Evolutionary conservation across 2,888 invertebrate genomes (phyloP).

Genomic region (Tenodera sinensis): DNA sequence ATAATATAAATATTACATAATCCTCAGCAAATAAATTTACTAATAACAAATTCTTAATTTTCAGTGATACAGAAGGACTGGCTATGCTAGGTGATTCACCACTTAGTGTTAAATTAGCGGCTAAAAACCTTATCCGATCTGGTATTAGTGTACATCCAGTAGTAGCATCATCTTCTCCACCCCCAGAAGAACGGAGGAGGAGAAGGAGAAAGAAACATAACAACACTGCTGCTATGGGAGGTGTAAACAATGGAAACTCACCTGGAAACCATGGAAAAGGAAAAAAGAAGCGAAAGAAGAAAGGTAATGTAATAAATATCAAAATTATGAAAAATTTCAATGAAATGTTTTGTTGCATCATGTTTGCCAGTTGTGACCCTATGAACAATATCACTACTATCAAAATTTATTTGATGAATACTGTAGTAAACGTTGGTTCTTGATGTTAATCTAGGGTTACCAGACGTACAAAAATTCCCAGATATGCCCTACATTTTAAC

Average conservation of each 20-base stretch:
- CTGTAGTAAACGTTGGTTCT: too few relatives aligned
- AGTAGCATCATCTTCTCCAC: background rate
- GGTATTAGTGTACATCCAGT: background rate
- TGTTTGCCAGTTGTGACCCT: too few relatives aligned
- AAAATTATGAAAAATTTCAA: too few relatives aligned
- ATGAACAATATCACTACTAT: too few relatives aligned
- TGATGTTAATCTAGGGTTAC: too few relatives aligned
- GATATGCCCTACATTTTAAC: too few relatives aligned
- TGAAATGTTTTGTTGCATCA: too few relatives aligned
- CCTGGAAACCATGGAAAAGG: slow-evolving; percentile 27
- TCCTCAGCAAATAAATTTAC: too few relatives aligned
- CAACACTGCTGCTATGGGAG: slow-evolving; percentile 33
- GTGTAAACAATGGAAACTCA: background rate
- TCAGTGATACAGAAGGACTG: background rate
- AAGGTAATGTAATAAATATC: background rate
- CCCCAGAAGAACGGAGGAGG: slow-evolving; percentile 33
- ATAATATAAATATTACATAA: too few relatives aligned
- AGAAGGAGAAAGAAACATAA: slow-evolving; percentile 36
- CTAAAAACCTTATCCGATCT: background rate
- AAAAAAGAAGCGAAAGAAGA: slow-evolving; percentile 20
- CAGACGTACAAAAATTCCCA: too few relatives aligned
- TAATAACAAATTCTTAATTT: background rate
- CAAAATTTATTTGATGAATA: too few relatives aligned
- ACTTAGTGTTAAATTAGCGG: background rate
- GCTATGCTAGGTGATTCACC: slow-evolving; percentile 21